These are phyloP conservation scores for Habrosyne pyritoides DNA, from an alignment of 2,888 invertebrate species.

Conservation along the genomic window DNA sequence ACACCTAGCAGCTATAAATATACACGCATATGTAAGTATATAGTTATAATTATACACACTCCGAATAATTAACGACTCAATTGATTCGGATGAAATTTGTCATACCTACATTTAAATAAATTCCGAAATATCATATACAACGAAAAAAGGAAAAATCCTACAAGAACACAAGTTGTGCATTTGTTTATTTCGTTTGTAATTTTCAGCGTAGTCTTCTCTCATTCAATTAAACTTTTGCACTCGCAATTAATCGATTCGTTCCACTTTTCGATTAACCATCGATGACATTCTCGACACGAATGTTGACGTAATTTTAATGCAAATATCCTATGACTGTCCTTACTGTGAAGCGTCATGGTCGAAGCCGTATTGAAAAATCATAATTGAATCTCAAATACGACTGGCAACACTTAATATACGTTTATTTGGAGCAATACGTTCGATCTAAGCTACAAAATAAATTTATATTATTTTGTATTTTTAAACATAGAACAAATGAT, in stretches of 20 bases:
- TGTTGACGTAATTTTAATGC: conserved; percentile 36
- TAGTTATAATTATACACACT: too few relatives aligned
- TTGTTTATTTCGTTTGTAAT: neutral
- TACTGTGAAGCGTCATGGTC: conserved; percentile 34
- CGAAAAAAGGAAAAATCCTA: too few relatives aligned
- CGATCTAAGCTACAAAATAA: conserved; percentile 1
- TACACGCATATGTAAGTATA: too few relatives aligned
- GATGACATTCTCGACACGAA: conserved; percentile 29
- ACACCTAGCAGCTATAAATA: too few relatives aligned
- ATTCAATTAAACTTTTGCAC: neutral
- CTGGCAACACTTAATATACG: neutral
- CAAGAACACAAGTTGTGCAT: too few relatives aligned
- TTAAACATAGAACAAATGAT: too few relatives aligned
- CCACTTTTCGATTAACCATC: neutral
- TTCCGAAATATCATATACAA: too few relatives aligned
- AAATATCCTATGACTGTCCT: conserved; percentile 31
- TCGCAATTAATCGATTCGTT: neutral
- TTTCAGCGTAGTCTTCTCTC: neutral
- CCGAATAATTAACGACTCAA: too few relatives aligned
- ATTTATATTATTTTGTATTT: too few relatives aligned
- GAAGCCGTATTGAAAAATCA: conserved; percentile 21
- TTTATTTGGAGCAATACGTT: conserved; percentile 12
- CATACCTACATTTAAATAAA: too few relatives aligned
- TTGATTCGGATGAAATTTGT: too few relatives aligned
- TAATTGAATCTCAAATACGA: neutral